These are phyloP conservation scores for Phrynosoma platyrhinos DNA, from an alignment of 2,113 vertebrate genomes.

Conservation along the genomic window DNA sequence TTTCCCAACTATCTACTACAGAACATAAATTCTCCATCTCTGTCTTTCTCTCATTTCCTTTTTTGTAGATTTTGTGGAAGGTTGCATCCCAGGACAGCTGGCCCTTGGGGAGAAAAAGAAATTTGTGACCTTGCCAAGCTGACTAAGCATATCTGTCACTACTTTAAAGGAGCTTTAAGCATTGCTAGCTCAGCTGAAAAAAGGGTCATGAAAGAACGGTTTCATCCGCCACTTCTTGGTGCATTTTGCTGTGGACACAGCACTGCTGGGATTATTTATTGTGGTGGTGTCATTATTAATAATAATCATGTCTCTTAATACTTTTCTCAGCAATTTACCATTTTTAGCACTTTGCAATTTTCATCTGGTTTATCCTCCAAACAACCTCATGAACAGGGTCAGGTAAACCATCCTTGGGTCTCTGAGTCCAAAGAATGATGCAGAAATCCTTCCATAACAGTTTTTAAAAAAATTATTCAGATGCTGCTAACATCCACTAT, in stretches of 20 bases:
- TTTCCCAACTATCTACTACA: not conserved
- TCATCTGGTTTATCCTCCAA: constrained; percentile 34
- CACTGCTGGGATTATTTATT: constrained; percentile 39
- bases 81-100: constrained; percentile 35
- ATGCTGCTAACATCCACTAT: not conserved
- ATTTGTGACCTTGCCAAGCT: constrained; percentile 45
- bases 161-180: constrained; percentile 26
- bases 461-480: not conserved
- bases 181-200: constrained; percentile 38
- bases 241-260: constrained; percentile 33
- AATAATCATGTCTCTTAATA: constrained; percentile 32
- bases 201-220: constrained; percentile 29
- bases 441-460: not conserved
- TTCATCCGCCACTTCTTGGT: constrained; percentile 34
- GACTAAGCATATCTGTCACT: constrained; percentile 36
- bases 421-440: not conserved
- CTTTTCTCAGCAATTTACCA: constrained; percentile 40
- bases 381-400: constrained; percentile 1
- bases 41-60: not conserved
- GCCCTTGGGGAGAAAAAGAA: constrained; percentile 39
- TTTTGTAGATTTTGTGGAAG: not conserved
- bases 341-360: constrained; percentile 32
- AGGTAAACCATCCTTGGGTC: not conserved
- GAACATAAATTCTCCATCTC: constrained; percentile 6
- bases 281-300: constrained; percentile 21